Percentiles rank a stretch among this genome's conserved stretches.
Evolutionary conservation across 2,888 invertebrate species (phyloP).

Genomic region (Lasioglossum leucozonium): DNA sequence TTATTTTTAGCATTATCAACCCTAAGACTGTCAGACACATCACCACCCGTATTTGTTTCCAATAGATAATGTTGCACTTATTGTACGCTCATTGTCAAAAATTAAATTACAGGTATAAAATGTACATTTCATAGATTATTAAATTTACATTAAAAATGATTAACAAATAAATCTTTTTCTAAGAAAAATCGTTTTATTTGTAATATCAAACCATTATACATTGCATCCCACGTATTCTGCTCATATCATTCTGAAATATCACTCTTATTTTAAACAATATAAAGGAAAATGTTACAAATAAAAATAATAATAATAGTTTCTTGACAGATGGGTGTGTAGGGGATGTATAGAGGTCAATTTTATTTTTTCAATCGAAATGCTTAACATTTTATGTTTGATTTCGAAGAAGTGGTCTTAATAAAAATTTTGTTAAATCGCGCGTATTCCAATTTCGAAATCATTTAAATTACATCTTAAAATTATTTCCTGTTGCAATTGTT

Average conservation of each 20-base stretch:
- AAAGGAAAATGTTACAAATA: not conserved
- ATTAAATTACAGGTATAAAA: not conserved
- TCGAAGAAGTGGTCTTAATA: not conserved
- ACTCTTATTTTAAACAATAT: not conserved
- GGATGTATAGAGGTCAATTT: not conserved
- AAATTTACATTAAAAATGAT: not conserved
- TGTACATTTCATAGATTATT: not conserved
- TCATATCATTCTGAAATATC: too few species aligned
- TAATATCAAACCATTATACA: not conserved
- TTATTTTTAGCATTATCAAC: constrained; percentile 9
- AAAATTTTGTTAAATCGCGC: not conserved
- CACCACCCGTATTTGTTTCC: not conserved
- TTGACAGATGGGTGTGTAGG: not conserved
- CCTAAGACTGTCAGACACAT: not conserved
- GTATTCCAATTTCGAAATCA: not conserved
- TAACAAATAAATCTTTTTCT: not conserved
- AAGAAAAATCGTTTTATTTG: not conserved
- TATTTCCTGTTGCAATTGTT: not conserved
- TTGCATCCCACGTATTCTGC: not conserved
- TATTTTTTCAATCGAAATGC: not conserved
- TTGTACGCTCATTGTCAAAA: not conserved
- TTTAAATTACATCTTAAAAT: not conserved
- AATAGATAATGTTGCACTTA: not conserved
- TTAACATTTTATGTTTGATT: not conserved
- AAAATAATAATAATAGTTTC: not conserved